These are phyloP conservation scores for Podiceps cristatus DNA, from an alignment of 2,113 vertebrate genomes.

Conservation along the genomic window DNA sequence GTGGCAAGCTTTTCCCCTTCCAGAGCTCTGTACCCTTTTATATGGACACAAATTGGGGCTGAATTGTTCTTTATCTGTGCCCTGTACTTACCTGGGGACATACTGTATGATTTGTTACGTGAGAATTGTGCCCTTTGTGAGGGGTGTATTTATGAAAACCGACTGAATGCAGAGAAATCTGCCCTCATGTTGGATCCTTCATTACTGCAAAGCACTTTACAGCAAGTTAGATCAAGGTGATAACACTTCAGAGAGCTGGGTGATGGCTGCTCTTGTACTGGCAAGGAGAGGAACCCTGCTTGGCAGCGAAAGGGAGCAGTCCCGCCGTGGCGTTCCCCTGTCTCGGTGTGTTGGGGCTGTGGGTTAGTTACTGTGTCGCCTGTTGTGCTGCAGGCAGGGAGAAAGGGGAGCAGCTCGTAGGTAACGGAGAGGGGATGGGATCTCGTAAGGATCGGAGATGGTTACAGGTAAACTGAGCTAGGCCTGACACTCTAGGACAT, in stretches of 20 bases:
- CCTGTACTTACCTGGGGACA: neutral
- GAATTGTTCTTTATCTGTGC: neutral
- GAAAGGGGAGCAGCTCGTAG: neutral
- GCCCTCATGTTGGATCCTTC: neutral
- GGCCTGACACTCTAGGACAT: neutral
- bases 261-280: neutral
- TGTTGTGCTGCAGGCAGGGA: neutral
- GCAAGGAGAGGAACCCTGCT: neutral
- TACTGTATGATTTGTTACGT: neutral
- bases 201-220: neutral
- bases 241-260: neutral
- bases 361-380: neutral
- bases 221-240: neutral
- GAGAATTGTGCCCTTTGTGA: neutral
- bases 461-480: neutral
- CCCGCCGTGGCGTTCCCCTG: neutral
- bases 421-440: neutral
- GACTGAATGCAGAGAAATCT: neutral
- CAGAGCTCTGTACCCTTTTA: neutral
- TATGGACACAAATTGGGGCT: neutral
- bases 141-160: neutral
- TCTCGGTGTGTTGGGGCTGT: neutral
- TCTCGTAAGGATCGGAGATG: neutral
- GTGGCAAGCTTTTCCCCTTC: neutral
- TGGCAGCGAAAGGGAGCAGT: accelerated